Evolutionary conservation across 2,113 vertebrate species (phyloP), one percentile per base, ranked within the genome.

Genomic region (Pterophyllum scalare): DNA sequence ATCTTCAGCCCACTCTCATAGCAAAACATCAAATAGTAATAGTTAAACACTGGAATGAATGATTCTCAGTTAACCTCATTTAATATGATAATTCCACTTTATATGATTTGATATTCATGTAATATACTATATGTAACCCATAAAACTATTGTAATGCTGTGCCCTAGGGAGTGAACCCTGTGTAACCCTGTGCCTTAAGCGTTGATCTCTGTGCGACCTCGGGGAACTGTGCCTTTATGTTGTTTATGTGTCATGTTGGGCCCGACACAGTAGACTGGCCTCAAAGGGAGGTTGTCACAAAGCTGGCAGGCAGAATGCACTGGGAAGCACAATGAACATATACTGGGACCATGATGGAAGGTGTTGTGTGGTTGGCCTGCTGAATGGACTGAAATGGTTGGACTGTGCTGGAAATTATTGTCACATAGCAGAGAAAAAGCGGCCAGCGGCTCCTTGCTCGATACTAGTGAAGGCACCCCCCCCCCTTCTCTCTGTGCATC

Each of bases 51-150:
- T 24, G 62, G 35, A 65, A 2, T 43, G 62, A 65, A 65, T 40
- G 40, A 65, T 65, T 35, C 62, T 65, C 35, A 65, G n/a, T 24
- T n/a, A 15, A 65, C 33, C 61, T 38, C 0, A 40, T 64, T 40
- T 40, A 64, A 38, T 64, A 64, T 22, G 13, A 64, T 12, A 38
- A 38, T 62, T 33, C 61, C 38, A 38, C 61, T 12, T 40, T 22
- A 35, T 5, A 64, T 38, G 33, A 64, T 64, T 22, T 38, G 0
- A 0, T 64, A n/a, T 0, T 2, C 40, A 40, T 64, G n/a, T 15
- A 64, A 62, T 38, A 38, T 4, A 17, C 15, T 17, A 49, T 22
- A 38, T 12, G 38, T 20, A 62, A 38, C 7, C 7, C 5, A 35
- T 35, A 62, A 38, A 62, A 38, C 33, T 62, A 0, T 10, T 38